Conservation (phyloP, 1,140 invertebrate genomes). For the Planococcus citri region DNA sequence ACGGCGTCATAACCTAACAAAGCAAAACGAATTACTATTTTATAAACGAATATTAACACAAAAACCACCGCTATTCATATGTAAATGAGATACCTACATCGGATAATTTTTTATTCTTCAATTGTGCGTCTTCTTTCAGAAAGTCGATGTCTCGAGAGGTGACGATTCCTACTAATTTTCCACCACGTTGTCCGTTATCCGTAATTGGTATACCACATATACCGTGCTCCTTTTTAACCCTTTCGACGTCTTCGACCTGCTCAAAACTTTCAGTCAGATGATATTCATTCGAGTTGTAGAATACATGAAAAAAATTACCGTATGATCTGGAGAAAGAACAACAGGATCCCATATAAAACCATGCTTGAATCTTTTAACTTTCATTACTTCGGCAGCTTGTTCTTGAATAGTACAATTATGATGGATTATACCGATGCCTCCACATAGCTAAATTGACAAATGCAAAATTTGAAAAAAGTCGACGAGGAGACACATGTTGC, state of each 20-base stretch:
- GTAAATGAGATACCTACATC: neutral
- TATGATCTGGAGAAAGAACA: slow-evolving; percentile 73
- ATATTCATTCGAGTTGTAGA: neutral
- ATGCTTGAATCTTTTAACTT: slow-evolving; percentile 99
- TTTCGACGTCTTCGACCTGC: slow-evolving; percentile 68
- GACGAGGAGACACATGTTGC: too few relatives aligned
- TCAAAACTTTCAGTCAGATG: slow-evolving; percentile 8
- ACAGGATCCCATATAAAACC: slow-evolving; percentile 95
- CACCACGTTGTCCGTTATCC: slow-evolving; percentile 83
- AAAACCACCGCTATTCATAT: neutral
- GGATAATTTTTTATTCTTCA: neutral
- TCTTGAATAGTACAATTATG: slow-evolving; percentile 92
- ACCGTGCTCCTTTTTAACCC: slow-evolving; percentile 79
- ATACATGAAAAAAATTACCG: slow-evolving; percentile 35
- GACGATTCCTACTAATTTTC: slow-evolving; percentile 85
- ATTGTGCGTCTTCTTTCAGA: slow-evolving; percentile 35
- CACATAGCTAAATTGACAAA: slow-evolving; percentile 26
- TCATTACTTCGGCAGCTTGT: slow-evolving; percentile 91
- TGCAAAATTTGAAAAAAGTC: too few relatives aligned
- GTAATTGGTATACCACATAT: slow-evolving; percentile 96
- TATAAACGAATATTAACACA: neutral
- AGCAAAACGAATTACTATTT: slow-evolving; percentile 8
- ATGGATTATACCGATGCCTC: slow-evolving; percentile 71
- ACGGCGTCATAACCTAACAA: slow-evolving; percentile 76
- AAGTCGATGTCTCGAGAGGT: slow-evolving; percentile 98